Evolutionary conservation across 2,797 vertebrate genomes (phyloP).

Genomic region (Myioborus melanocephalus): DNA sequence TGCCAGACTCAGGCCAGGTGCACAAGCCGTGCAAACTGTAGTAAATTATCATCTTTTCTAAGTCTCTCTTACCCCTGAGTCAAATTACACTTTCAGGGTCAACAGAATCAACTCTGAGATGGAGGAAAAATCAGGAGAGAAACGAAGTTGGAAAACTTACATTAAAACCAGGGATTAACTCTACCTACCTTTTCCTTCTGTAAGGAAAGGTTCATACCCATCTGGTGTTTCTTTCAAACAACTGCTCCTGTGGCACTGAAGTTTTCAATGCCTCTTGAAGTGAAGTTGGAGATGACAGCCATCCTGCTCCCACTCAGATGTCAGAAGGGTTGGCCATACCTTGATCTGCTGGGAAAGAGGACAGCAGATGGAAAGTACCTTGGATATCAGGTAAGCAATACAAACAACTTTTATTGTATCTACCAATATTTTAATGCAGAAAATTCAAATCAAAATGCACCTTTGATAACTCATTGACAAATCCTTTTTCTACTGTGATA

Average conservation of each 20-base stretch:
- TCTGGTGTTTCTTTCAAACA: background rate
- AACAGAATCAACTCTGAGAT: background rate
- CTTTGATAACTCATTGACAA: background rate
- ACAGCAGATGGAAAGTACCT: background rate
- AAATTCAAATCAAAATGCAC: background rate
- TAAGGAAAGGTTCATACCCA: background rate
- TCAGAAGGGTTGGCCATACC: background rate
- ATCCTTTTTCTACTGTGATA: background rate
- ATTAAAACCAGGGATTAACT: background rate
- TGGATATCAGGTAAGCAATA: background rate
- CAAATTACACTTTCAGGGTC: background rate
- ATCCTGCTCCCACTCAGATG: background rate
- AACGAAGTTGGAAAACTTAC: background rate
- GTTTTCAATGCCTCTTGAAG: background rate
- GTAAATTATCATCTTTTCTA: background rate
- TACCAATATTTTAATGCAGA: background rate
- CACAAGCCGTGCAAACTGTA: background rate
- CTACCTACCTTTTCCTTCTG: background rate
- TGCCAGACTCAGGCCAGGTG: background rate
- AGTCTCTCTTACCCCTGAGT: background rate
- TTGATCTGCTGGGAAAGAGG: background rate
- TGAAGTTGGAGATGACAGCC: background rate
- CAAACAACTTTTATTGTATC: background rate
- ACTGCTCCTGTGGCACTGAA: background rate
- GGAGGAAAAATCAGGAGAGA: background rate